Conservation (phyloP, 2,113 vertebrate species). For the Tachycineta bicolor region DNA sequence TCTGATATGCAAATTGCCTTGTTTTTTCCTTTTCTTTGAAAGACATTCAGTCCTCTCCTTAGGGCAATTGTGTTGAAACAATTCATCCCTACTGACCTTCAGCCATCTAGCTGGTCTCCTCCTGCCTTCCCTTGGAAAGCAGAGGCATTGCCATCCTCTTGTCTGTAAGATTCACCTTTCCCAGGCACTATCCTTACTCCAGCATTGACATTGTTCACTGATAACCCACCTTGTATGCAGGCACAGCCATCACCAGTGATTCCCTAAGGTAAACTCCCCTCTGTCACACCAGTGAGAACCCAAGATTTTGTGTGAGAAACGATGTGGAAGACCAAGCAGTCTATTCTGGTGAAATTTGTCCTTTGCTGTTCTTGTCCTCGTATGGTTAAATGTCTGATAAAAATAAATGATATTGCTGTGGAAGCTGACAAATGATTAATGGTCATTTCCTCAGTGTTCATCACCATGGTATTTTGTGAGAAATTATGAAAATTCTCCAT, state of each 20-base stretch:
- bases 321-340: background rate
- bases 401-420: background rate
- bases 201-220: fast-evolving
- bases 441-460: background rate
- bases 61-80: background rate
- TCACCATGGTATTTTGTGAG: background rate
- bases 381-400: background rate
- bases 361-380: background rate
- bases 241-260: background rate
- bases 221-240: background rate
- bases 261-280: background rate
- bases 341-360: background rate
- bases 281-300: background rate
- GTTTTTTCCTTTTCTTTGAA: background rate
- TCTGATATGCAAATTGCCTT: background rate
- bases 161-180: background rate
- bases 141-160: background rate
- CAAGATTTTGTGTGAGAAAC: background rate
- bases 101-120: background rate
- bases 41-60: background rate
- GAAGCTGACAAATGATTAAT: constrained; percentile 7
- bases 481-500: background rate
- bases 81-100: background rate
- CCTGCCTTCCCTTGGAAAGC: background rate
- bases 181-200: background rate